Conservation (phyloP, 2,888 invertebrate genomes). For the Heliconius sara region DNA sequence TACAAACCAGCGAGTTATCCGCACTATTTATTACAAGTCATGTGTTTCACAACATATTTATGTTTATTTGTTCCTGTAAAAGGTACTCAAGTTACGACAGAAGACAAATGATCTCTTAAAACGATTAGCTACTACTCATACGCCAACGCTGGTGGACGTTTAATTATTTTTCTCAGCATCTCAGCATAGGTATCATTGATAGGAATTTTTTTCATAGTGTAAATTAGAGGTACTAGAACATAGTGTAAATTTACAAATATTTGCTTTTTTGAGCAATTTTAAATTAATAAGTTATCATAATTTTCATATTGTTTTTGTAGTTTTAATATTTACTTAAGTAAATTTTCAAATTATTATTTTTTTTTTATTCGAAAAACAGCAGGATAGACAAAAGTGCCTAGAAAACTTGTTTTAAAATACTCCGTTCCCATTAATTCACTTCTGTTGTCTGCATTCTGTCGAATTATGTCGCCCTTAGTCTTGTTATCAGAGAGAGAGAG, state of each 20-base stretch:
- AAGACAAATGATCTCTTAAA: slow-evolving; percentile 14
- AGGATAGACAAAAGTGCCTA: no score
- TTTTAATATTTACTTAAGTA: neutral
- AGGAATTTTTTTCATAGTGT: neutral
- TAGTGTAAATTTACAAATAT: neutral
- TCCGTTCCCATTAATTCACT: no score
- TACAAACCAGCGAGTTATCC: neutral
- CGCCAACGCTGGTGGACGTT: neutral
- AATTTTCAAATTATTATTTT: neutral
- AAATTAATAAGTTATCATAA: neutral
- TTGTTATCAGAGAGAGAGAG: no score
- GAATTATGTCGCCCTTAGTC: no score
- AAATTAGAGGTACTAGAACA: no score
- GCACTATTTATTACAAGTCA: neutral
- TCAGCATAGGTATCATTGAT: neutral
- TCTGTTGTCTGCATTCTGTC: no score
- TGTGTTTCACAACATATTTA: neutral
- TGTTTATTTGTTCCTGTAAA: slow-evolving; percentile 7
- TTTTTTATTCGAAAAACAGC: no score
- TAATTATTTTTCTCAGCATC: slow-evolving; percentile 13
- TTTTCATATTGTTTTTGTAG: neutral
- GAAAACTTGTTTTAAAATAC: no score
- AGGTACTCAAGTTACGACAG: slow-evolving; percentile 14
- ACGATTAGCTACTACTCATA: slow-evolving; percentile 9
- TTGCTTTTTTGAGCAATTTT: neutral